A percentile compares a stretch with the other conserved stretches of the same genome.
phyloP scores from a whole-genome alignment of 2,113 vertebrate species.

The Oreamnos americanus region DNA sequence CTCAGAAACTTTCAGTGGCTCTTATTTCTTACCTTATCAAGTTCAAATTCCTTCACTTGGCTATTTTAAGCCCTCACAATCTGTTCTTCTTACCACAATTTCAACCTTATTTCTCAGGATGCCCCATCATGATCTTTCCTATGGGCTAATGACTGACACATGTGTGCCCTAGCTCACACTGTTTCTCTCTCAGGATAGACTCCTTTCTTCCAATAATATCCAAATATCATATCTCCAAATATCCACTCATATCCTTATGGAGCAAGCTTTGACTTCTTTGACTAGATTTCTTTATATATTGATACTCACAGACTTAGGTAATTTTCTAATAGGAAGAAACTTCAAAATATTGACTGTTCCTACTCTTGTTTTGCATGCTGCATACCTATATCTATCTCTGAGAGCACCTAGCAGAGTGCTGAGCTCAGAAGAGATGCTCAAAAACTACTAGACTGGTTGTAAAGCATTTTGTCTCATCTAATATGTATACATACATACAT shows the following conservation, averaged over 20 bases:
- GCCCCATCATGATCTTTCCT: background rate
- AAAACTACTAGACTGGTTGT: background rate
- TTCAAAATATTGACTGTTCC: background rate
- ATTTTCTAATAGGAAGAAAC: slow-evolving; percentile 18
- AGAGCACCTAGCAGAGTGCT: background rate
- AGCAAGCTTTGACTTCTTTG: background rate
- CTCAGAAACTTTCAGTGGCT: background rate
- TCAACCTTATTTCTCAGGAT: background rate
- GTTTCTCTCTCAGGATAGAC: background rate
- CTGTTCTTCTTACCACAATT: background rate
- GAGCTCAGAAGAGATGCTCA: background rate
- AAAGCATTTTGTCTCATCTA: background rate
- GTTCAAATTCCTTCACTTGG: background rate
- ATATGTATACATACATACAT: background rate
- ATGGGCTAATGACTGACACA: background rate
- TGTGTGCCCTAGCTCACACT: background rate
- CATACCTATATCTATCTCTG: background rate
- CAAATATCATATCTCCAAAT: background rate
- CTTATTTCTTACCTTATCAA: background rate
- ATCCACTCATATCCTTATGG: background rate
- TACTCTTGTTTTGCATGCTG: background rate
- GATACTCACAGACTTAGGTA: background rate
- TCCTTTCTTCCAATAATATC: background rate
- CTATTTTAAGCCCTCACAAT: background rate
- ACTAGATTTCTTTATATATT: background rate